Evolutionary conservation across 2,113 vertebrate species (phyloP), one percentile per base, ranked within the genome.

Genomic region (Anarhynchus alexandrinus): DNA sequence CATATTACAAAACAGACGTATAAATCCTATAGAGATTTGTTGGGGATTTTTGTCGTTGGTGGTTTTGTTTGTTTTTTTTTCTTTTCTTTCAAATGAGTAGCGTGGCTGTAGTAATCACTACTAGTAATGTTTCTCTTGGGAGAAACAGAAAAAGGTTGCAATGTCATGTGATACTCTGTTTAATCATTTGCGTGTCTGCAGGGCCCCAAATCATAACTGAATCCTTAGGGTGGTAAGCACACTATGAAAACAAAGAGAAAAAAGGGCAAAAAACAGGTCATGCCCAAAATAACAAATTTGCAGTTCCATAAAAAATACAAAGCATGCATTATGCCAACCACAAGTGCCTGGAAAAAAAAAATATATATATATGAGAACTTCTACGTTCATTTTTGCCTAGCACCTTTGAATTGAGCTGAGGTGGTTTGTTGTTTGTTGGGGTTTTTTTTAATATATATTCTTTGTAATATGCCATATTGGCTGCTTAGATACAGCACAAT

Each of bases 401-500:
- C 51, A 94, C 34, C 66, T 87, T 66, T 15, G 19, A 74, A 66
- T 45, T 65, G 57, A 93, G 25, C 42, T 78, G 18, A 70, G 15
- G 25, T 45, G 16, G 43, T 45, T 45, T 45, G 43, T 45, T 45
- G 43, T n/a, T 42, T 34, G 10, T 43, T n/a, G 16, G 2, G 7
- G 2, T 0, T 26, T 91, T 77, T 45, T 21, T 58, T 88, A 32
- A 80, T 45, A 77, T 45, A 77, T 51, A 81, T 27, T 82, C 40
- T 79, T 82, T 54, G n/a, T 65, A 80, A 90, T 89, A 82, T 80
- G 66, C 74, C 78, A 80, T 82, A 90, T 70, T 94, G 90, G 87
- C 82, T 95, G 71, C 86, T 93, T 95, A 89, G 83, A 91, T 91
- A 94, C 70, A 94, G 82, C 58, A 92, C 54, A 84, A 89, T 27